Evolutionary conservation across 2,113 vertebrate genomes (phyloP).

Genomic region (Pomatostomus ruficeps): DNA sequence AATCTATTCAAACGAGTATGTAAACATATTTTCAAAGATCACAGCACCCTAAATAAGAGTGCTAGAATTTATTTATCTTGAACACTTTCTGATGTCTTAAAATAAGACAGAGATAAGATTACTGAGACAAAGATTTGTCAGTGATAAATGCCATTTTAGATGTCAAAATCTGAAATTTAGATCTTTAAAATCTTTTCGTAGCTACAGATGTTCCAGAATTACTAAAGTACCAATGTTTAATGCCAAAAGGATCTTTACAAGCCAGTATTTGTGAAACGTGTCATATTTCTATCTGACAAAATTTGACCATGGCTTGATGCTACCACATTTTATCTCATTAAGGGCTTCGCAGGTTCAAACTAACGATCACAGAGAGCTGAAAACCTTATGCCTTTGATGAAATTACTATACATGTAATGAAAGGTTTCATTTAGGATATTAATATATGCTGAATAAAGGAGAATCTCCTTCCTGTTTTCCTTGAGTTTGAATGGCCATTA

Average conservation of each 20-base stretch:
- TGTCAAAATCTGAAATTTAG: not conserved
- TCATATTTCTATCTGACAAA: not conserved
- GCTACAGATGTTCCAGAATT: not conserved
- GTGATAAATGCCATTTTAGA: not conserved
- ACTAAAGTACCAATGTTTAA: not conserved
- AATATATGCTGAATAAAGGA: not conserved
- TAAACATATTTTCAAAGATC: conserved; percentile 5
- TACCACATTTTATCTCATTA: not conserved
- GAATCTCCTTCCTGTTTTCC: not conserved
- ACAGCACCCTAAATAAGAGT: not conserved
- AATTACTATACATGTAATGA: not conserved
- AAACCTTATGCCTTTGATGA: not conserved
- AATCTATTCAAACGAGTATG: conserved; percentile 16
- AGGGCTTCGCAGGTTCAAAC: not conserved
- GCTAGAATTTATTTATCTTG: not conserved
- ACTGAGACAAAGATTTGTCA: not conserved
- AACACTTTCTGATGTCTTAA: not conserved
- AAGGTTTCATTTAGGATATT: not conserved
- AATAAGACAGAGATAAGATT: not conserved
- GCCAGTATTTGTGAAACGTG: not conserved
- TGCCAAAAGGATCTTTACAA: not conserved
- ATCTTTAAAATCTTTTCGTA: not conserved
- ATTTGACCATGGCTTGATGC: not conserved
- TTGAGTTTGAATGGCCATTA: not conserved
- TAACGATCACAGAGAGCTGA: not conserved